A percentile compares a stretch with the other conserved stretches of the same genome.
Evolutionary conservation across 2,113 vertebrate genomes (phyloP).

Genomic region (Alectura lathami): DNA sequence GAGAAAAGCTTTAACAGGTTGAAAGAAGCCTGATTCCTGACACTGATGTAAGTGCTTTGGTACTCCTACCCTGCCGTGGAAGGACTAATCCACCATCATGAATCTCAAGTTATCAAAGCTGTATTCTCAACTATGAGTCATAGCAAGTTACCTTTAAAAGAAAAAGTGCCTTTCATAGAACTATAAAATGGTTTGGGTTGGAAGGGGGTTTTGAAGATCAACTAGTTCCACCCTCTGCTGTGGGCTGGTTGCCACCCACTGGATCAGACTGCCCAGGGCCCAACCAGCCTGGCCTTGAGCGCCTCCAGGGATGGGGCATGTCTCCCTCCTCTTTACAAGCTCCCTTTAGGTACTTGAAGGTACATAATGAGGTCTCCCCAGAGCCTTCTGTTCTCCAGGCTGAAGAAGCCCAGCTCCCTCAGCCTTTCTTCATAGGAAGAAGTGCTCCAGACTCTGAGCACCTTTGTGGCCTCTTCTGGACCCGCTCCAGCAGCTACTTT

Average conservation of each 20-base stretch:
- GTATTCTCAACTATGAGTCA: not conserved
- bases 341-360: no score
- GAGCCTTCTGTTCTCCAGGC: not conserved
- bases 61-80: not conserved
- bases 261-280: not conserved
- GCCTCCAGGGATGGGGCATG: not conserved
- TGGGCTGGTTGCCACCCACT: no score
- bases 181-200: no score
- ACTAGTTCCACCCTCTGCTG: no score
- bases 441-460: not conserved
- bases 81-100: not conserved
- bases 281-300: not conserved
- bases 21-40: not conserved
- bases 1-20: not conserved
- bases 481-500: not conserved
- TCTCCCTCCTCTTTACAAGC: not conserved
- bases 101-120: not conserved
- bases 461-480: not conserved
- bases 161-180: not conserved
- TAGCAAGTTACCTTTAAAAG: not conserved
- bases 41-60: not conserved
- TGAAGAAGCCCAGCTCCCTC: not conserved
- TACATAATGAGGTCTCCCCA: not conserved
- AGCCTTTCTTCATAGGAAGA: not conserved
- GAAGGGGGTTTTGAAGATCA: no score